phyloP scores from a whole-genome alignment of 2,113 vertebrate species.

The Chaenogobius annularis region DNA sequence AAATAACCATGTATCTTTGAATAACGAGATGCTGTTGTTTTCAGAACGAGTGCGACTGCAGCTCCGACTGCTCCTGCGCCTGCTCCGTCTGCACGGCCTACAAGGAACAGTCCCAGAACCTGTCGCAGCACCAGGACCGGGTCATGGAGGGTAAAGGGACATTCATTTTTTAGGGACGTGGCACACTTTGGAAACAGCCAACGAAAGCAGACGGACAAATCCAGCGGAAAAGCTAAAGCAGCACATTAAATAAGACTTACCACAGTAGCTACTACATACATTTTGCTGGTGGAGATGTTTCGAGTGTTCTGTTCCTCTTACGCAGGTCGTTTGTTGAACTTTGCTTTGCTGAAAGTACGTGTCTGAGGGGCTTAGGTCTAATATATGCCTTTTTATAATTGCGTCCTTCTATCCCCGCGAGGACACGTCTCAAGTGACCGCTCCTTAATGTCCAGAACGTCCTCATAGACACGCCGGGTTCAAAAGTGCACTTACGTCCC shows the following conservation, averaged over 20 bases:
- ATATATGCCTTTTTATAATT: background rate
- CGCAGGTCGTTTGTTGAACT: background rate
- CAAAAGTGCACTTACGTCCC: background rate
- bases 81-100: conserved; percentile 80
- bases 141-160: conserved; percentile 82
- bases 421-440: background rate
- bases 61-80: conserved; percentile 84
- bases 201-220: no score
- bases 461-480: background rate
- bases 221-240: no score
- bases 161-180: background rate
- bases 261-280: background rate
- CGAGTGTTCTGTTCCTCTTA: background rate
- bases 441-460: background rate
- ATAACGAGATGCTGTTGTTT: background rate
- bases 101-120: conserved; percentile 71
- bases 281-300: background rate
- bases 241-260: no score
- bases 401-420: background rate
- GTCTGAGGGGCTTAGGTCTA: background rate
- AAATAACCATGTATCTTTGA: no score
- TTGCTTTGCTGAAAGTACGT: background rate
- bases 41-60: conserved; percentile 84
- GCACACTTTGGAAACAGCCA: no score
- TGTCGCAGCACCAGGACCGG: conserved; percentile 71